These are phyloP conservation scores for Drosophila sp. DNA, from an alignment of 1,140 invertebrate species.

Conservation along the genomic window DNA sequence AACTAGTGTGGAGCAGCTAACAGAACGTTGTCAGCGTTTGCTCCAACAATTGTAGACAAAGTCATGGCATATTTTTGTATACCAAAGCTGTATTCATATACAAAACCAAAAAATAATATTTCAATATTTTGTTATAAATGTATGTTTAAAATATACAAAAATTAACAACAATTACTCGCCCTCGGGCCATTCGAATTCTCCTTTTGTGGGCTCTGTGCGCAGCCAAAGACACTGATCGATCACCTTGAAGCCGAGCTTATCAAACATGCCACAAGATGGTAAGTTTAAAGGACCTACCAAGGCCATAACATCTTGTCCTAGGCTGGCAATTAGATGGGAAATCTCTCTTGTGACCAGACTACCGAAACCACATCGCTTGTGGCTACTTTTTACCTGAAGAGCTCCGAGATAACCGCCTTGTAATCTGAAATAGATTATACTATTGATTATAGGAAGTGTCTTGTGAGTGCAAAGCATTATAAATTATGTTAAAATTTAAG, in stretches of 20 bases:
- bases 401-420: conserved; percentile 81
- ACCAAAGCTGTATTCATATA: conserved; percentile 75
- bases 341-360: conserved; percentile 71
- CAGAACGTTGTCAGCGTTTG: conserved; percentile 33
- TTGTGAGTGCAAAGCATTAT: too few species aligned
- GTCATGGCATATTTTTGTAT: conserved; percentile 61
- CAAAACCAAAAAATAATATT: conserved; percentile 32
- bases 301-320: conserved; percentile 76
- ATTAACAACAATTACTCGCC: conserved; percentile 40
- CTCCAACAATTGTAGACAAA: conserved; percentile 27
- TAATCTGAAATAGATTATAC: conserved; percentile 19
- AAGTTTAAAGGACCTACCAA: conserved; percentile 65
- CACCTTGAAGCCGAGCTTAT: conserved; percentile 74
- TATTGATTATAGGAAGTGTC: too few species aligned
- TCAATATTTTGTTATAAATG: conserved; percentile 12
- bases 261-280: conserved; percentile 69
- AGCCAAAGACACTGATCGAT: conserved; percentile 71
- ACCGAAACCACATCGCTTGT: conserved; percentile 80
- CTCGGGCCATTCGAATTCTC: conserved; percentile 50
- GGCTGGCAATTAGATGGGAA: conserved; percentile 61
- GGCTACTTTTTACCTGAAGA: conserved; percentile 69
- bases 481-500: too few species aligned
- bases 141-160: conserved; percentile 10
- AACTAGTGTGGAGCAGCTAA: conserved; percentile 45
- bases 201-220: conserved; percentile 34